Evolutionary conservation across 2,888 invertebrate genomes (phyloP), one percentile per base, ranked within the genome.

Genomic region (Caenorhabditis zanzibari): DNA sequence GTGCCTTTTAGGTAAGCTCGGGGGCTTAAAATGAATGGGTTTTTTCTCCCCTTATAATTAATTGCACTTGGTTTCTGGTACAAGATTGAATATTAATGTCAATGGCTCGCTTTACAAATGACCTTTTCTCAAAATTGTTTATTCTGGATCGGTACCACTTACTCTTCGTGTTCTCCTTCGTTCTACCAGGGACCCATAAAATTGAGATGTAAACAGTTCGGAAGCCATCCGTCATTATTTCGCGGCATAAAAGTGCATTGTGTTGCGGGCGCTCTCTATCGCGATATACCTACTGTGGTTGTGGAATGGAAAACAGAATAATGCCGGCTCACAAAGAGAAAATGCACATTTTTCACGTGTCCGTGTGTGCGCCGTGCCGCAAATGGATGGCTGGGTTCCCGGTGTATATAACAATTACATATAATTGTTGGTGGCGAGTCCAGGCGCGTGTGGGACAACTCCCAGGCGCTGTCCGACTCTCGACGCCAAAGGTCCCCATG

Each of bases 321-420:
- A 56, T 56, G 74, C 38, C 41, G 44, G 26, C 19, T 44, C 58
- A 71, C 44, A 10, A 12, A 38, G n/a, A 56, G 44, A 49, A 58
- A 72, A 79, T 71, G 71, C 79, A 64, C 79, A 79, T 79, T 79
- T 79, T 79, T 79, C 79, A 79, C 79, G 79, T 64, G 71, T 76
- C 66, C n/a, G n/a, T n/a, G 54, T 44, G 68, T 32, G 75, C 32
- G 49, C 14, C 22, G 66, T 9, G 69, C 19, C 61, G n/a, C 76
- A 68, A 76, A 76, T 76, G 68, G 75, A 71, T 77, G 69, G 69
- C 69, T 61, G 56, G 71, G 71, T 64, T 54, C 76, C n/a, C 79
- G 71, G 79, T 79, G 79, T 71, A 79, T 79, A 79, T 79, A 79
- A 79, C 79, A 79, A 79, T 79, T 79, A 79, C 71, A 71, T 79